These are phyloP conservation scores for Drosophila miranda DNA, from an alignment of 1,140 invertebrate genomes.

Conservation along the genomic window DNA sequence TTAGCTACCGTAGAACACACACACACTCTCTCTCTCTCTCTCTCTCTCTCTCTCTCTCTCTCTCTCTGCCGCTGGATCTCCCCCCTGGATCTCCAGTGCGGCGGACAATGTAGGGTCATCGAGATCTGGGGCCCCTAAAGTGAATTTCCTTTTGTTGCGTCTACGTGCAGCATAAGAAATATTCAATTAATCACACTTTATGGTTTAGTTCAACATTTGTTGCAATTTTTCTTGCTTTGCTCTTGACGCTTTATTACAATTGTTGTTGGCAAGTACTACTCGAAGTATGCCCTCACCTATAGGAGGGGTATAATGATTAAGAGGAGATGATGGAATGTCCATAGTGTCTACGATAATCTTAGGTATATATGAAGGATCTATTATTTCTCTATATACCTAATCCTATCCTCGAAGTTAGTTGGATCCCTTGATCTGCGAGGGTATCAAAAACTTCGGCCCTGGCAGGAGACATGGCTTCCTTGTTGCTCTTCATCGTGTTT, in stretches of 20 bases:
- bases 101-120: not conserved
- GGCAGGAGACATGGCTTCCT: too few relatives aligned
- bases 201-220: slow-evolving; percentile 80
- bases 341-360: too few relatives aligned
- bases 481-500: slow-evolving; percentile 39
- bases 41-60: slow-evolving; percentile 1
- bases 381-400: too few relatives aligned
- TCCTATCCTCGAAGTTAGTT: too few relatives aligned
- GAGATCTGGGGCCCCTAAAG: slow-evolving; percentile 34
- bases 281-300: not conserved
- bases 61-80: slow-evolving; percentile 8
- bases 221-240: slow-evolving; percentile 80
- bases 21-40: slow-evolving; percentile 17
- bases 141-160: slow-evolving; percentile 51
- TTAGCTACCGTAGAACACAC: slow-evolving; percentile 54
- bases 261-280: slow-evolving; percentile 47
- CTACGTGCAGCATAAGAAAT: slow-evolving; percentile 77
- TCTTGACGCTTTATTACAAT: slow-evolving; percentile 78
- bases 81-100: not conserved
- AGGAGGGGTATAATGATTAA: too few relatives aligned
- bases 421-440: too few relatives aligned
- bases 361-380: too few relatives aligned
- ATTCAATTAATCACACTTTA: slow-evolving; percentile 81
- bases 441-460: too few relatives aligned
- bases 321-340: too few relatives aligned